These are phyloP conservation scores for Nomada goodeniana DNA, from an alignment of 2,888 invertebrate species.

Conservation along the genomic window DNA sequence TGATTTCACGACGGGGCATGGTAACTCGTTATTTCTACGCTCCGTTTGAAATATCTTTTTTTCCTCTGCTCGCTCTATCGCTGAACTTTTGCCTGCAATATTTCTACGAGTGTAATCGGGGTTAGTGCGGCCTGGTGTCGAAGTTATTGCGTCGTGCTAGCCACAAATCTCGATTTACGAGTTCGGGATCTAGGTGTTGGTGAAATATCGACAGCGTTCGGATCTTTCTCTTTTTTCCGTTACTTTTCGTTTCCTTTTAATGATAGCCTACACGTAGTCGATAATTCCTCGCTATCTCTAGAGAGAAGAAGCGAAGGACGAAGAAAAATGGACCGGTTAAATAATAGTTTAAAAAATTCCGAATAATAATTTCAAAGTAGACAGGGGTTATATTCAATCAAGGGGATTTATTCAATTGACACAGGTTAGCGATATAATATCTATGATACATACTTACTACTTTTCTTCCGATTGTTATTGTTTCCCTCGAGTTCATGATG, in stretches of 20 bases:
- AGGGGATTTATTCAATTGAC: too few relatives aligned
- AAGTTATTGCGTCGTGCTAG: constrained; percentile 44
- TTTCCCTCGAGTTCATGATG: too few relatives aligned
- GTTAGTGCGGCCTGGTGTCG: constrained; percentile 42
- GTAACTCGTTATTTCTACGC: neutral
- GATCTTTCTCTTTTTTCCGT: constrained; percentile 36
- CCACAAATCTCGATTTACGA: constrained; percentile 63
- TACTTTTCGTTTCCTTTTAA: constrained; percentile 47
- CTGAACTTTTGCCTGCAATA: constrained; percentile 28
- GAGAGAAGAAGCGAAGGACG: neutral
- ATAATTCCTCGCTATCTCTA: constrained; percentile 4
- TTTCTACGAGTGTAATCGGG: constrained; percentile 47
- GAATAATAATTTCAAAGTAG: neutral
- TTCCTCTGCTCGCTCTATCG: neutral
- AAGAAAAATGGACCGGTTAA: too few relatives aligned
- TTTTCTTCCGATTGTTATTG: too few relatives aligned
- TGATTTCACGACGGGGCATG: neutral
- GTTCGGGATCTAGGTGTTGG: constrained; percentile 44
- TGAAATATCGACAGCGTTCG: constrained; percentile 52
- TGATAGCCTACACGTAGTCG: constrained; percentile 25
- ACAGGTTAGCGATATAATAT: too few relatives aligned
- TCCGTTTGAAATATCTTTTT: neutral
- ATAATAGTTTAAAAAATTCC: too few relatives aligned
- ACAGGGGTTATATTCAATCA: too few relatives aligned
- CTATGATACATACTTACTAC: too few relatives aligned